These are phyloP conservation scores for Athene noctua DNA, from an alignment of 2,113 vertebrate species.

Conservation along the genomic window DNA sequence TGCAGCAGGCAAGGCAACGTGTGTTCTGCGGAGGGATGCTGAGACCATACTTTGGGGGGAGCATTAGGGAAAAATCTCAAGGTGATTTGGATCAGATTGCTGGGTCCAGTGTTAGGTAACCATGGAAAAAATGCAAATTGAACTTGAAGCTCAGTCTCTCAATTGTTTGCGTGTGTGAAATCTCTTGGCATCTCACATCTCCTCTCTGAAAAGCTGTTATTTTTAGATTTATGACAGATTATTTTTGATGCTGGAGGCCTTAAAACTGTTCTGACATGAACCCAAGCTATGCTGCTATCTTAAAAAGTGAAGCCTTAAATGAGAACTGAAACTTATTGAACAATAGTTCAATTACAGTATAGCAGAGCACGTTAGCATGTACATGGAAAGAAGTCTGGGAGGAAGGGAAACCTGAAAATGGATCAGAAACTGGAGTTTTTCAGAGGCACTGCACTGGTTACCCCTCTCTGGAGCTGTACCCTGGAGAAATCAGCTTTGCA, in stretches of 20 bases:
- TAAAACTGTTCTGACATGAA: constrained; percentile 33
- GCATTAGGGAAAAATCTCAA: not conserved
- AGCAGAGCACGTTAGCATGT: not conserved
- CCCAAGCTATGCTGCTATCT: not conserved
- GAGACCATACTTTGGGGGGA: not conserved
- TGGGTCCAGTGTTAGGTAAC: not conserved
- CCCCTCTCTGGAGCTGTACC: not conserved
- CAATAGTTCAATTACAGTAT: not conserved
- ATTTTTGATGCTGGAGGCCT: constrained; percentile 20
- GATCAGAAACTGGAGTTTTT: not conserved
- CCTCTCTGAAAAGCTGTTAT: not conserved
- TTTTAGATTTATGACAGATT: not conserved
- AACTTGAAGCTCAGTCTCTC: not conserved
- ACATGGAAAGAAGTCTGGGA: not conserved
- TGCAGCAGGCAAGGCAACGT: not conserved
- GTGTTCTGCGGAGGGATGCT: not conserved
- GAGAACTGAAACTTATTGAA: not conserved
- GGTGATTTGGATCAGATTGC: not conserved
- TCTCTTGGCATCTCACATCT: not conserved
- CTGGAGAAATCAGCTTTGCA: not conserved
- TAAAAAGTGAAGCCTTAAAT: not conserved
- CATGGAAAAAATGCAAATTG: not conserved
- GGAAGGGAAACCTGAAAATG: not conserved
- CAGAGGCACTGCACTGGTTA: not conserved
- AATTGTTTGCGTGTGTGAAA: not conserved